Evolutionary conservation across 2,113 vertebrate genomes (phyloP), one percentile per base, ranked within the genome.

Genomic region (Camelus bactrianus): DNA sequence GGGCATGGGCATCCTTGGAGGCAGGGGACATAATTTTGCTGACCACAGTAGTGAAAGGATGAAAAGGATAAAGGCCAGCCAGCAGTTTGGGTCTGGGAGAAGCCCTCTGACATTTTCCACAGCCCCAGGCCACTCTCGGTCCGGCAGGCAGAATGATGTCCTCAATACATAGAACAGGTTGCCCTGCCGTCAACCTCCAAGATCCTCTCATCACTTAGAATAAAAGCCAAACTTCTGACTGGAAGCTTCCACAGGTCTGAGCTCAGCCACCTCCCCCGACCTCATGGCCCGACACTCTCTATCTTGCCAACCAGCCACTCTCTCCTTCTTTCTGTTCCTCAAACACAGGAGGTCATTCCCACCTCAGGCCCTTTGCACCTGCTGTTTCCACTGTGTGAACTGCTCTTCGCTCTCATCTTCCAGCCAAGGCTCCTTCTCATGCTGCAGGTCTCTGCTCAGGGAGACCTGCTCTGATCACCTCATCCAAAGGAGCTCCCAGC

Each of bases 241-340:
- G 11, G 30, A 24, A 60, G 42, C 4, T 60, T 32, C 32, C 42
- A 6, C 0, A 1, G 42, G 9, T 42, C 64, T 76, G 70, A 20
- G 17, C 2, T 22, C 19, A 4, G n/a, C 54, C 73, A 22, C 9
- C 0, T 72, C 24, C n/a, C 52, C 60, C 0, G 1, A 19, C 52
- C 19, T 42, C 52, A 28, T 14, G 50, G 30, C 89, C 35, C 6
- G 3, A 35, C 15, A 3, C 30, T 2, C 52, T 58, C 14, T 30
- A 24, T 6, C 38, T 81, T 35, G 20, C 30, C 19, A 32, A 32
- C 30, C 75, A 75, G 38, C 58, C 30, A 48, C 24, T 58, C 60
- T 67, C 15, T 81, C 67, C 58, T 46, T 75, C 75, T 24, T 24
- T 48, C 32, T 52, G 22, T 30, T 73, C 58, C 75, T 73, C 56